Evolutionary conservation across 2,888 invertebrate genomes (phyloP).

Genomic region (Trichacis sp.): DNA sequence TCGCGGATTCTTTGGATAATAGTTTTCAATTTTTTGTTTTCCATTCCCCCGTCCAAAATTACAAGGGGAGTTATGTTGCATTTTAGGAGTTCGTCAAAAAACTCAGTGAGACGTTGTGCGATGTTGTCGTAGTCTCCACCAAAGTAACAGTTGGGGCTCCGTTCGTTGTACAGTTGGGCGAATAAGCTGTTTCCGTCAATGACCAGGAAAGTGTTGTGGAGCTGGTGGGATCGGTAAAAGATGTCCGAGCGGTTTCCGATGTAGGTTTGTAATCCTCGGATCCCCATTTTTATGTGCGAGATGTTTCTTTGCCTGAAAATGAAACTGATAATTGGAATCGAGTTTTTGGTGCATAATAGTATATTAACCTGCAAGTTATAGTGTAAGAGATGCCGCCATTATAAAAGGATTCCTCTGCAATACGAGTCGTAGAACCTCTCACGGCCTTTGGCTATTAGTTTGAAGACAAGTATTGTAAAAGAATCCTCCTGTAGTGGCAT

Average conservation of each 20-base stretch:
- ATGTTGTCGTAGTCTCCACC: constrained; percentile 89
- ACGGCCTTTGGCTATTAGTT: no score
- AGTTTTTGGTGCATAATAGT: no score
- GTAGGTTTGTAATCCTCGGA: constrained; percentile 84
- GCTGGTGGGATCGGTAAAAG: constrained; percentile 75
- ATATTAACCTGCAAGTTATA: no score
- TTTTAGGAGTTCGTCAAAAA: constrained; percentile 77
- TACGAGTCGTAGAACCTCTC: no score
- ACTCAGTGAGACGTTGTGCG: constrained; percentile 75
- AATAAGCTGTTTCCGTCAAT: constrained; percentile 86
- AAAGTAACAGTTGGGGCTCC: constrained; percentile 78
- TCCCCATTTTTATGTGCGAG: constrained; percentile 79
- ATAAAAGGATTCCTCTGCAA: no score
- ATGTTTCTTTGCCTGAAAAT: no score
- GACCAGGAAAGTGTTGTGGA: constrained; percentile 79
- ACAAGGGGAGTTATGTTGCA: constrained; percentile 82
- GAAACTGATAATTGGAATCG: no score
- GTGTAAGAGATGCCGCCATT: no score
- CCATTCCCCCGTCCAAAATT: constrained; percentile 85
- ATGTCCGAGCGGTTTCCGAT: constrained; percentile 76
- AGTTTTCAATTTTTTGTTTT: constrained; percentile 79
- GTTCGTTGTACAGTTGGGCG: constrained; percentile 77
- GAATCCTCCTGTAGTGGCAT: no score
- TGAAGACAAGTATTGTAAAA: no score
- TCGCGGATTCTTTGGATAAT: constrained; percentile 73